Conservation (phyloP, 2,113 vertebrate species). For the Coptodon bakossiorum region DNA sequence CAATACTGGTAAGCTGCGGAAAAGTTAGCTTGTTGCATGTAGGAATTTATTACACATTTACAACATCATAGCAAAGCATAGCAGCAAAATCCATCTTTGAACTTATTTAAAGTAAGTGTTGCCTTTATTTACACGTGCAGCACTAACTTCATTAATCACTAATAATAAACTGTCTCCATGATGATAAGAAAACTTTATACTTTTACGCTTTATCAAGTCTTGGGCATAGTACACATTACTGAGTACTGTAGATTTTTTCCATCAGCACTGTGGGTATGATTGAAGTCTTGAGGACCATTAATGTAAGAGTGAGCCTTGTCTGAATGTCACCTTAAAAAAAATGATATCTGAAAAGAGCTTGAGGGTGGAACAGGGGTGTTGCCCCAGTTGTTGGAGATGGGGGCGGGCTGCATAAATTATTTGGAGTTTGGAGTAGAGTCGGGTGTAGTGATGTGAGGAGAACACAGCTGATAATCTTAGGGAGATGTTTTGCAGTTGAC, state of each 20-base stretch:
- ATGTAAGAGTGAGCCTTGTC: neutral
- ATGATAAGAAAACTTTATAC: neutral
- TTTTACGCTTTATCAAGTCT: neutral
- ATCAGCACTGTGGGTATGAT: neutral
- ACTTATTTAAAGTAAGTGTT: neutral
- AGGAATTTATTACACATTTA: neutral
- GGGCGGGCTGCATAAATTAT: too few relatives aligned
- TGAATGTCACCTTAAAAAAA: neutral
- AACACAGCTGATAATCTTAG: too few relatives aligned
- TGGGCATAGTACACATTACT: accelerated
- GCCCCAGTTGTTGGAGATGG: too few relatives aligned
- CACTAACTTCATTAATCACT: neutral
- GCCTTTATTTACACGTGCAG: neutral
- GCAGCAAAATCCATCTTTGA: neutral
- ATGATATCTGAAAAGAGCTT: too few relatives aligned
- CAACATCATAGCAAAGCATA: neutral
- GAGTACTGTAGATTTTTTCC: neutral
- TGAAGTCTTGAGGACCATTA: neutral
- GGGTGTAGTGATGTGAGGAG: too few relatives aligned
- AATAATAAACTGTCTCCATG: neutral
- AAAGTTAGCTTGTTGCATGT: neutral
- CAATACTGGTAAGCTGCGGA: neutral
- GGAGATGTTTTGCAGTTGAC: neutral
- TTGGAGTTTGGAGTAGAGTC: too few relatives aligned
- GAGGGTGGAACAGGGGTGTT: too few relatives aligned